Conservation (phyloP, 1,140 invertebrate genomes). For the Andrena cerasifolii region DNA sequence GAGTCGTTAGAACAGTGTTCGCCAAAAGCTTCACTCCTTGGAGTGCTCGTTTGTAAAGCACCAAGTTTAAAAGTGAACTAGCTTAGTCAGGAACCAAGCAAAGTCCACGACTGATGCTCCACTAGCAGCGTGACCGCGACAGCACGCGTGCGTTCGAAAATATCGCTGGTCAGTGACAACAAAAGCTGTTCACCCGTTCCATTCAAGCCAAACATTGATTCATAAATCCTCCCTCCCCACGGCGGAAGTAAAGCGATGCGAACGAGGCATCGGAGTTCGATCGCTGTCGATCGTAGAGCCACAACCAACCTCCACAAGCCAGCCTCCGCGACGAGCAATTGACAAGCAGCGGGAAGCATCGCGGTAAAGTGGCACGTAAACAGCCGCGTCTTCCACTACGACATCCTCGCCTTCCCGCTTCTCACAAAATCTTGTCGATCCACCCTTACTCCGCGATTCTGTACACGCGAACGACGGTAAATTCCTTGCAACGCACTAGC, state of each 20-base stretch:
- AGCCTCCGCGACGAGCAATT: constrained; percentile 41
- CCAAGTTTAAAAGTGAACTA: neutral
- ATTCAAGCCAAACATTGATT: neutral
- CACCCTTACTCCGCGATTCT: too few species aligned
- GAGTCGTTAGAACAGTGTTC: too few species aligned
- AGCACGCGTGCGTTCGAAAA: neutral
- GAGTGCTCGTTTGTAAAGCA: neutral
- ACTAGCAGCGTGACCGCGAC: neutral
- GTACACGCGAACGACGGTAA: too few species aligned
- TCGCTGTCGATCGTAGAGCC: neutral
- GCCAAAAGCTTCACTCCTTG: neutral
- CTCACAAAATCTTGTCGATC: neutral
- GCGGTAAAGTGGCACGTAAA: constrained; percentile 40
- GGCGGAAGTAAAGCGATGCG: too few species aligned
- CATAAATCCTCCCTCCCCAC: neutral
- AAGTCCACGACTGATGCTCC: too few species aligned
- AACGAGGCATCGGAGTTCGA: neutral
- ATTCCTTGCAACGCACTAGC: too few species aligned
- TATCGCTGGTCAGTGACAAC: neutral
- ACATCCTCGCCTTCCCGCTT: neutral
- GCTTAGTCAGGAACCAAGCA: neutral
- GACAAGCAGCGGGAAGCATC: constrained; percentile 39
- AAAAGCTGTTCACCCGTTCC: neutral
- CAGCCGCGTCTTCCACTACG: too few species aligned
- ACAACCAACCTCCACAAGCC: constrained; percentile 35